Percentiles rank a stretch among this genome's conserved stretches.
Conservation (phyloP, 2,113 vertebrate species). For the Hippocampus guttulatus region DNA sequence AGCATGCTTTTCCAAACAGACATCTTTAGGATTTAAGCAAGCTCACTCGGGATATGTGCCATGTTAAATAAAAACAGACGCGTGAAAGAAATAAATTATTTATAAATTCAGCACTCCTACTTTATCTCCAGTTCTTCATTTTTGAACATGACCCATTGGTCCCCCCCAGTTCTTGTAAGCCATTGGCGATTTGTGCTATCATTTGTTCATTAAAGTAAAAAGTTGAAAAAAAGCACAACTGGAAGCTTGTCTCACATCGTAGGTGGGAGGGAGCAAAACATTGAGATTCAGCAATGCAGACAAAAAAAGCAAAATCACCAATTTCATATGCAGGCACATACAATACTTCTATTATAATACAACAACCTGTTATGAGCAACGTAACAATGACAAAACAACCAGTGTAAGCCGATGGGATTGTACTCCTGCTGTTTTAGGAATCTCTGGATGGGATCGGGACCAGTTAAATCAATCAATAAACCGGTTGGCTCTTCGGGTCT, state of each 20-base stretch:
- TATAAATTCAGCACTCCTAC: constrained; percentile 31
- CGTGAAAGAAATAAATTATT: constrained; percentile 54
- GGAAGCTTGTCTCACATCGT: constrained; percentile 62
- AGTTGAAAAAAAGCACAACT: constrained; percentile 54
- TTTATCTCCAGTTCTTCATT: constrained; percentile 38
- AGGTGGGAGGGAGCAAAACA: constrained; percentile 55
- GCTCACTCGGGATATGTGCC: constrained; percentile 45
- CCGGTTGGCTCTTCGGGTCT: constrained; percentile 48
- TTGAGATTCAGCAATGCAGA: constrained; percentile 65
- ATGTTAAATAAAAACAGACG: constrained; percentile 65
- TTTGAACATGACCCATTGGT: constrained; percentile 35
- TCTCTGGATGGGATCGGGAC: constrained; percentile 65
- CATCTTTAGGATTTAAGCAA: constrained; percentile 26
- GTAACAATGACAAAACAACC: constrained; percentile 64
- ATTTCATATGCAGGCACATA: constrained; percentile 72
- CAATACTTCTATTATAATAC: constrained; percentile 70
- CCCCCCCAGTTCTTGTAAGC: constrained; percentile 46
- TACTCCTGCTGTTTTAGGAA: constrained; percentile 71
- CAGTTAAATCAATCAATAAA: constrained; percentile 58
- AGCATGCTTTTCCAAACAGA: constrained; percentile 47
- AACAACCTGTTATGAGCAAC: constrained; percentile 66
- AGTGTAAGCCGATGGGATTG: constrained; percentile 65
- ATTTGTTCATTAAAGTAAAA: constrained; percentile 59
- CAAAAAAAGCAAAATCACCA: constrained; percentile 67
- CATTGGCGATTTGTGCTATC: constrained; percentile 70